Conservation (phyloP, 1,140 invertebrate species). For the Euwallacea fornicatus region DNA sequence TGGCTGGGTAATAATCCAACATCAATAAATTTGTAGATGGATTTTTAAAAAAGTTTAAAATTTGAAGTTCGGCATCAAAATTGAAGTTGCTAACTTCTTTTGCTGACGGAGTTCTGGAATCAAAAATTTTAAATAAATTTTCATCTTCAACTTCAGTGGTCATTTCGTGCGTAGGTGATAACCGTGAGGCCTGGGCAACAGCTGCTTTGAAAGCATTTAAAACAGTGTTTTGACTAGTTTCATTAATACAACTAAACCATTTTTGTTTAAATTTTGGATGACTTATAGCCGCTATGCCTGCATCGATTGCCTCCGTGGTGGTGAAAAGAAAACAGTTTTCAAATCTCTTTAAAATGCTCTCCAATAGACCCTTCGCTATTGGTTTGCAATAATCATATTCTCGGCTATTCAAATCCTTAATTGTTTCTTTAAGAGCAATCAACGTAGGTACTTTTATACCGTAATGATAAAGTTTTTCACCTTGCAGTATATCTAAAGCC, state of each 20-base stretch:
- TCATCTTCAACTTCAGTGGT: background rate
- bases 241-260: background rate
- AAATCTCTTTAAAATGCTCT: background rate
- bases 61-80: conserved; percentile 11
- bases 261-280: conserved; percentile 4
- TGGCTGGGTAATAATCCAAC: conserved; percentile 12
- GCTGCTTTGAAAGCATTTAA: background rate
- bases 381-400: conserved; percentile 3
- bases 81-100: background rate
- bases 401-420: background rate
- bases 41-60: background rate
- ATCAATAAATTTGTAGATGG: background rate
- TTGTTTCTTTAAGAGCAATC: background rate
- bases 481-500: conserved; percentile 5
- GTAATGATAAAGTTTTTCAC: background rate
- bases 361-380: background rate
- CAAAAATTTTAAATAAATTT: background rate
- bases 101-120: background rate
- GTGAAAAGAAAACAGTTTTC: background rate
- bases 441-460: conserved; percentile 1
- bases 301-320: conserved; percentile 1
- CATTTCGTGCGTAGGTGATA: background rate
- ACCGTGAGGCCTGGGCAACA: background rate
- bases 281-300: conserved; percentile 5
- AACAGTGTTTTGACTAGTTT: background rate